Evolutionary conservation across 2,888 invertebrate species (phyloP), one percentile per base, ranked within the genome.

Genomic region (Dioctria rufipes): DNA sequence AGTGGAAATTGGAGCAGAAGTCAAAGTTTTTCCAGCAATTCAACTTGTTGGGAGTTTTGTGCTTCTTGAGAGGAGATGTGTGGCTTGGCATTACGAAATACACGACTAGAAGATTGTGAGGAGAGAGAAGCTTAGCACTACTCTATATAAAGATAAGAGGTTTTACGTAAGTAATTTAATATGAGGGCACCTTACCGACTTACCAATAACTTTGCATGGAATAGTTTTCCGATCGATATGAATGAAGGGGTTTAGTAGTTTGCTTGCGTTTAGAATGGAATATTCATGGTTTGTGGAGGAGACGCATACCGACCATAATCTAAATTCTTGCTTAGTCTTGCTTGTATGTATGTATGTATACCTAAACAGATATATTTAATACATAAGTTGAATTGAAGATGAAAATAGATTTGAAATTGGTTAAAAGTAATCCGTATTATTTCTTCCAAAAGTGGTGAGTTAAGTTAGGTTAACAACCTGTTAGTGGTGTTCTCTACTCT

Each of bases 1-100:
- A 67, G 67, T 43, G 5, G 67, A 67, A 67, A 67, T n/a, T 67
- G 67, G 13, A 43, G 67, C 67, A 67, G 67, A 67, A 46, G 37
- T 37, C 46, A 40, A 67, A 67, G 46, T 67, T 67, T 43, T 46
- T 67, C 49, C 67, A 13, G 37, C 54, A n/a, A 54, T 54, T 11
- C 54, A n/a, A 54, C 0, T 11, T 54, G 54, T 6, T 46, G 46
- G 9, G 54, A n/a, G 4, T 8, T 54, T 54, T 54, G 6, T 54
- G 4, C 54, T 25, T 25, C 25, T 25, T 25, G 25, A 25, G 25
- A 25, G 25, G 25, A 1, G 25, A 25, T 25, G 25, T 25, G 25
- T 25, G 25, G 25, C 25, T 8, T 54, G 9, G 54, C 6, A n/a
- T n/a, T 11, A 8, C 54, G 11, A 25, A 25, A 11, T 54, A 11